Evolutionary conservation across 2,888 invertebrate species (phyloP).

Genomic region (Mesoligia furuncula): DNA sequence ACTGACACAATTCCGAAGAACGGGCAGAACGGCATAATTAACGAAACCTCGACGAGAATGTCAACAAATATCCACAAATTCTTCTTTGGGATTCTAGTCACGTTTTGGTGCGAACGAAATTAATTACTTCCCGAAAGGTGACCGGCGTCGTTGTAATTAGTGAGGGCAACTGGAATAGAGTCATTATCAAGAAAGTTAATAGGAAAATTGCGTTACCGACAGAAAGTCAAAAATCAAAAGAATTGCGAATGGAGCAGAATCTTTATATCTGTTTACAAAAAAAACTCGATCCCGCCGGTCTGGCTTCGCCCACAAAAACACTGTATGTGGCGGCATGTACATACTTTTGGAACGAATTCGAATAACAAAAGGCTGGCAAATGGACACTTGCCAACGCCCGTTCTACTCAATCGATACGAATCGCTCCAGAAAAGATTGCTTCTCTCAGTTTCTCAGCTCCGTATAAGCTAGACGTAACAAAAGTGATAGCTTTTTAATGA

Average conservation of each 20-base stretch:
- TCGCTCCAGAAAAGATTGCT: constrained; percentile 71
- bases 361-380: constrained; percentile 78
- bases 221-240: constrained; percentile 30
- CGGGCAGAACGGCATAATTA: constrained; percentile 57
- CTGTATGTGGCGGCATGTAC: constrained; percentile 60
- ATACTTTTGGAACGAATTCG: constrained; percentile 73
- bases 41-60: constrained; percentile 59
- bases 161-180: constrained; percentile 38
- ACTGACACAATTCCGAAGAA: constrained; percentile 45
- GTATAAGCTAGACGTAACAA: constrained; percentile 61
- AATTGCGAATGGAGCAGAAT: constrained; percentile 39
- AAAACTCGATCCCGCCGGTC: constrained; percentile 45
- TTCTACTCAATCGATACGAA: constrained; percentile 76
- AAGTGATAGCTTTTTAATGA: constrained; percentile 68
- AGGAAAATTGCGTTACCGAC: constrained; percentile 18
- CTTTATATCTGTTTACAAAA: constrained; percentile 55
- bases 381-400: constrained; percentile 80
- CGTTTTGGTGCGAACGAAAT: constrained; percentile 66
- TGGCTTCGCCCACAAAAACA: constrained; percentile 59
- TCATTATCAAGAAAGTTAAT: constrained; percentile 52
- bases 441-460: constrained; percentile 62
- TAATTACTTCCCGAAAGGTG: constrained; percentile 63
- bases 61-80: constrained; percentile 62
- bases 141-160: constrained; percentile 60
- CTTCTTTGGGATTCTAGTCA: constrained; percentile 62